These are phyloP conservation scores for Dendrolimus punctatus DNA, from an alignment of 1,140 invertebrate genomes.

Conservation along the genomic window DNA sequence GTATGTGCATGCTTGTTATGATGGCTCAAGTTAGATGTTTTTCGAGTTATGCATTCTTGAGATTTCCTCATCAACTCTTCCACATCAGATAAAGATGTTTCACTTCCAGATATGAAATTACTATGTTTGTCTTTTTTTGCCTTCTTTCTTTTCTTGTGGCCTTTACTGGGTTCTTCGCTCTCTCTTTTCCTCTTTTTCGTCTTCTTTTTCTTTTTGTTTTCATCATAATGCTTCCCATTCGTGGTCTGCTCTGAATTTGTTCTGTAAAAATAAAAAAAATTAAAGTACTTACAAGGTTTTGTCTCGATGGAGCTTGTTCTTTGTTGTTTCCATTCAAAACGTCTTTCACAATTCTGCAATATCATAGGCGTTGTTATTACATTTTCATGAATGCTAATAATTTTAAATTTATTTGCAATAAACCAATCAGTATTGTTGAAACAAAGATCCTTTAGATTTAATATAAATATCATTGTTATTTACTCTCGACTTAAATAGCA, in stretches of 20 bases:
- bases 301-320: conserved; percentile 6
- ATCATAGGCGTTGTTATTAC: not conserved
- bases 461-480: too few species aligned
- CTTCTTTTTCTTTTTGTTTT: conserved; percentile 43
- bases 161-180: conserved; percentile 42
- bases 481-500: too few species aligned
- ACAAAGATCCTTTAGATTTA: too few species aligned
- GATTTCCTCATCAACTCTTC: conserved; percentile 45
- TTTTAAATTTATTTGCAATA: too few species aligned
- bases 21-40: too few species aligned
- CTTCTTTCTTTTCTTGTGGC: conserved; percentile 42
- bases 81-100: conserved; percentile 60
- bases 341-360: conserved; percentile 38
- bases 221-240: conserved; percentile 24
- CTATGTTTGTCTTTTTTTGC: conserved; percentile 44
- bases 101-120: conserved; percentile 44
- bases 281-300: conserved; percentile 31
- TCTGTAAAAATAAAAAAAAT: conserved; percentile 33
- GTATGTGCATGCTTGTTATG: not conserved
- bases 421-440: too few species aligned
- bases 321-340: conserved; percentile 21
- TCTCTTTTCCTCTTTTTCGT: conserved; percentile 59
- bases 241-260: conserved; percentile 23
- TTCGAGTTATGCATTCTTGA: too few species aligned
- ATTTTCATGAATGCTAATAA: too few species aligned